Percentiles rank a stretch among this genome's conserved stretches.
phyloP scores from a whole-genome alignment of 2,797 vertebrate genomes.

The Chloroceryle amazona region DNA sequence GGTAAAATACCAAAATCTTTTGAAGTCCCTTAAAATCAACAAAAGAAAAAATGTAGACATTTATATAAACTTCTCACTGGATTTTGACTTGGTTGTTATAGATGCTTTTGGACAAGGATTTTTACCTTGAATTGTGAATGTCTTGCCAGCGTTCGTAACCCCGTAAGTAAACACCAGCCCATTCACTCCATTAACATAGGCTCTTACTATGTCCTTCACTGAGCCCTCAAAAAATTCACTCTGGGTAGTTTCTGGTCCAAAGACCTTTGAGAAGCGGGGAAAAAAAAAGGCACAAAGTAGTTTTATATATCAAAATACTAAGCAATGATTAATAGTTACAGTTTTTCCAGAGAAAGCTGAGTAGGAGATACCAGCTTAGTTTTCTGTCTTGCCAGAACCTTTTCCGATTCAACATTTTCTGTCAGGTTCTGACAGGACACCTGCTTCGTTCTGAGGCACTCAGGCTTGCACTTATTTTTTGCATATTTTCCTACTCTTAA shows the following conservation, averaged over 20 bases:
- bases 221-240: slow-evolving; percentile 87
- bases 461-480: not conserved
- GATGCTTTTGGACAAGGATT: not conserved
- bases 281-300: not conserved
- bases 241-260: slow-evolving; percentile 86
- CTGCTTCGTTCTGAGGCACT: not conserved
- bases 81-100: not conserved
- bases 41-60: not conserved
- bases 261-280: slow-evolving; percentile 80
- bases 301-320: not conserved
- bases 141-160: slow-evolving; percentile 95
- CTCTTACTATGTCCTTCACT: slow-evolving; percentile 82
- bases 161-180: slow-evolving; percentile 92
- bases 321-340: not conserved
- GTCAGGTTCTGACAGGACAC: not conserved
- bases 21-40: slow-evolving; percentile 80
- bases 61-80: not conserved
- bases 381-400: not conserved
- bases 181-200: slow-evolving; percentile 86
- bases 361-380: not conserved
- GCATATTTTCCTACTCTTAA: not conserved
- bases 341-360: not conserved
- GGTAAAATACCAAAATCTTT: slow-evolving; percentile 91
- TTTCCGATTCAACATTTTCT: not conserved
- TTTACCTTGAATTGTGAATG: slow-evolving; percentile 92